These are phyloP conservation scores for Arge pagana DNA, from an alignment of 2,888 invertebrate species.

Conservation along the genomic window DNA sequence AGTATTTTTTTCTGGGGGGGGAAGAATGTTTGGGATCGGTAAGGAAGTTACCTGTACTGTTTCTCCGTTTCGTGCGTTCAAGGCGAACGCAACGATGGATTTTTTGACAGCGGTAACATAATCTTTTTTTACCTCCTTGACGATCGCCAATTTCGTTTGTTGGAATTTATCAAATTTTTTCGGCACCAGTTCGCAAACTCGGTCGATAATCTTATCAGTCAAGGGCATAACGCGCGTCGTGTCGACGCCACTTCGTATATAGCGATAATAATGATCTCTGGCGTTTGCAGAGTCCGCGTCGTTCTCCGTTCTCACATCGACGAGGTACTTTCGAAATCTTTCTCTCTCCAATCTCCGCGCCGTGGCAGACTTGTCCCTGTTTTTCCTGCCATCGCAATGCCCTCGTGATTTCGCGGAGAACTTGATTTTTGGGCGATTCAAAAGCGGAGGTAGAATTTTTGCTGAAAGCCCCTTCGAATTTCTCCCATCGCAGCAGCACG, in stretches of 20 bases:
- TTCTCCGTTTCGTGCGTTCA: slow-evolving; percentile 69
- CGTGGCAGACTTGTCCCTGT: slow-evolving; percentile 68
- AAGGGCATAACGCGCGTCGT: slow-evolving; percentile 87
- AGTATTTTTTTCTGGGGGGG: no score
- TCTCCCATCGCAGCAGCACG: no score
- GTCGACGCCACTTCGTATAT: slow-evolving; percentile 87
- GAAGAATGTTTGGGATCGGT: no score
- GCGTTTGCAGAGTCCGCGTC: slow-evolving; percentile 63
- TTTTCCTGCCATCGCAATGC: no score
- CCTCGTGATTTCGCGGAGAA: no score
- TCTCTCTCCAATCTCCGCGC: slow-evolving; percentile 74
- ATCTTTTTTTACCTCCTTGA: slow-evolving; percentile 82
- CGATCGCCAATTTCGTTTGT: slow-evolving; percentile 64
- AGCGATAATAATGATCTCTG: slow-evolving; percentile 84
- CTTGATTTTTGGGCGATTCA: no score
- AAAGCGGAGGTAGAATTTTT: no score
- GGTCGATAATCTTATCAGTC: slow-evolving; percentile 71
- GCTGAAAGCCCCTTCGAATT: no score
- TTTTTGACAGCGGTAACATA: slow-evolving; percentile 88
- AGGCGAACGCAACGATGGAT: slow-evolving; percentile 88
- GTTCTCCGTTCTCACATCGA: slow-evolving; percentile 67
- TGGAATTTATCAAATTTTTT: slow-evolving; percentile 67
- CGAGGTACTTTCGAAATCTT: slow-evolving; percentile 78
- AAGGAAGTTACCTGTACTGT: not conserved
- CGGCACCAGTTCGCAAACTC: slow-evolving; percentile 70